Conservation (phyloP, 2,797 vertebrate species). For the Silurus lanzhouensis region DNA sequence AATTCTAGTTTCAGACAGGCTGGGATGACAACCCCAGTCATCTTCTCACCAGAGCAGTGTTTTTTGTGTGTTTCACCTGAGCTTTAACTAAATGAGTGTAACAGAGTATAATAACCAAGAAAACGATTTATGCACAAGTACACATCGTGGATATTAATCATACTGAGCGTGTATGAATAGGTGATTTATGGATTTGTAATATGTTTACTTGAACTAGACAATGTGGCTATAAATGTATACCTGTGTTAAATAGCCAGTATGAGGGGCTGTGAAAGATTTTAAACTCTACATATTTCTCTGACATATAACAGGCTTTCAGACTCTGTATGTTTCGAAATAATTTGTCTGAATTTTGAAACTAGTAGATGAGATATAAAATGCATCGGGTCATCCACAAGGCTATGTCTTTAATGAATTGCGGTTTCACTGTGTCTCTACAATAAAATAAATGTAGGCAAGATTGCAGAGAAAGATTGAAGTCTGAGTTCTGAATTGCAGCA, state of each 20-base stretch:
- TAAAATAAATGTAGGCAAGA: neutral
- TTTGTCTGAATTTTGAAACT: neutral
- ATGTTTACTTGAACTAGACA: constrained; percentile 11
- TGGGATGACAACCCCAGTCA: constrained; percentile 23
- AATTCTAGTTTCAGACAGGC: constrained; percentile 6
- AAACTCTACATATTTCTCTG: neutral
- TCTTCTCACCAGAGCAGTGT: neutral
- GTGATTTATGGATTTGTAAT: constrained; percentile 42
- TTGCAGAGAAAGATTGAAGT: constrained; percentile 6
- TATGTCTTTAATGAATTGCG: neutral
- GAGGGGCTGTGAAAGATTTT: neutral
- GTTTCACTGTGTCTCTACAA: constrained; percentile 6
- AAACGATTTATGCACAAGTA: constrained; percentile 27
- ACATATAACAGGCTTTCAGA: neutral
- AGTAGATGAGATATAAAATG: neutral
- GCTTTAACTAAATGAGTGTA: constrained; percentile 7
- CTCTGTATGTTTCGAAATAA: neutral
- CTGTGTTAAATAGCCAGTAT: constrained; percentile 16
- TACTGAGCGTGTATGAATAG: constrained; percentile 26
- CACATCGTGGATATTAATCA: constrained; percentile 39
- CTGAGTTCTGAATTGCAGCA: constrained; percentile 28
- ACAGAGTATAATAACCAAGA: constrained; percentile 14
- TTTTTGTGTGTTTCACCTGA: constrained; percentile 28
- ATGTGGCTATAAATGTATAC: constrained; percentile 14
- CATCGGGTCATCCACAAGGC: neutral